phyloP scores from a whole-genome alignment of 2,888 invertebrate species.

The Ganaspis brasiliensis region DNA sequence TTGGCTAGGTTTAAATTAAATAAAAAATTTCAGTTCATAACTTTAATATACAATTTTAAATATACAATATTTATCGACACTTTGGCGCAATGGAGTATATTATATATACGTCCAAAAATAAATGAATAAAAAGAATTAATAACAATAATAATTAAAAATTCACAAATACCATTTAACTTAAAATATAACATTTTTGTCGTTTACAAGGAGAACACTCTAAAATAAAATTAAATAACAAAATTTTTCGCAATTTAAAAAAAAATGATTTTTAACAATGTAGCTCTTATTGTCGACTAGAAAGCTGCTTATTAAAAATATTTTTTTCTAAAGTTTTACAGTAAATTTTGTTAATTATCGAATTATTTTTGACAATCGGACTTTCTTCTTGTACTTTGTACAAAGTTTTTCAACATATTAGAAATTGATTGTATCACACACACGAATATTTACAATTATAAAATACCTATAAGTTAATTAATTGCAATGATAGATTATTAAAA shows the following conservation, averaged over 20 bases:
- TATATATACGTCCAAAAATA: background rate
- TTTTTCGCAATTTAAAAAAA: no score
- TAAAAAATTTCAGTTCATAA: background rate
- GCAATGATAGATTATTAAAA: no score
- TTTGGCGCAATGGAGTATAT: background rate
- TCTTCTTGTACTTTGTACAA: no score
- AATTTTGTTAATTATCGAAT: background rate
- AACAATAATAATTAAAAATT: background rate
- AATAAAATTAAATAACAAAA: no score
- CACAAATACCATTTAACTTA: background rate
- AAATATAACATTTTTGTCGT: no score
- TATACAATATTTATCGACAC: background rate
- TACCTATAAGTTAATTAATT: no score
- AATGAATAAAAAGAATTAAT: background rate
- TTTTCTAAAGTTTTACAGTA: background rate
- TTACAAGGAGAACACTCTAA: no score
- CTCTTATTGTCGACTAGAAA: background rate
- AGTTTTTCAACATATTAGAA: no score
- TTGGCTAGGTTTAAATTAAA: background rate
- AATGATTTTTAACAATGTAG: no score
- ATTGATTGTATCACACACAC: no score
- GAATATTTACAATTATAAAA: no score
- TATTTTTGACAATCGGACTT: no score
- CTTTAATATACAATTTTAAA: background rate
- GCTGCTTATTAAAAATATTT: background rate